Conservation (phyloP, 2,113 vertebrate genomes). For the Lepus timidus region DNA sequence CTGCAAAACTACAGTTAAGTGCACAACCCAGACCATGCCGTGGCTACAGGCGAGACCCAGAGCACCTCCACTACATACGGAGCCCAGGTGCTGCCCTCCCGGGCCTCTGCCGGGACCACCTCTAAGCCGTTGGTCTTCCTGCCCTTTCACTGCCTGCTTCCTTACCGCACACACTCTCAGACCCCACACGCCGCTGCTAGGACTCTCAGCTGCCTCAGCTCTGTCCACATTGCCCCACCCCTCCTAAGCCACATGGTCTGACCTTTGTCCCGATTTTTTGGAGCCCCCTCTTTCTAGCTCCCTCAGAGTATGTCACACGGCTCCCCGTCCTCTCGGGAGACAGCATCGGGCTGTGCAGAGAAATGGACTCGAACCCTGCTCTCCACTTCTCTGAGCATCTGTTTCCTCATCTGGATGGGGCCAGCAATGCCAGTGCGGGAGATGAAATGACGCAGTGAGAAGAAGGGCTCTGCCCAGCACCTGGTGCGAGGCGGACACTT, state of each 20-base stretch:
- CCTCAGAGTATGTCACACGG: neutral
- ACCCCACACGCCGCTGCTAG: neutral
- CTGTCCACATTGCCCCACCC: neutral
- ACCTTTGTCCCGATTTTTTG: slow-evolving; percentile 1
- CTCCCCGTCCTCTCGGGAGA: neutral
- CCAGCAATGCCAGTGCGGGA: neutral
- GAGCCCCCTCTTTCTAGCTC: neutral
- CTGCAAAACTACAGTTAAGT: neutral
- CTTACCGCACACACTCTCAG: neutral
- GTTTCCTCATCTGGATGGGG: neutral
- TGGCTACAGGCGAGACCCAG: rapidly evolving
- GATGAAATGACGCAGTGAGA: neutral
- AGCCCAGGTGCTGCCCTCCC: rapidly evolving
- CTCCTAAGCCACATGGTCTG: neutral
- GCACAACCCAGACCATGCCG: neutral
- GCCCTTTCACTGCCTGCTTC: neutral
- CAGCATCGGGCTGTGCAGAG: neutral
- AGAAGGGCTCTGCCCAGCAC: neutral
- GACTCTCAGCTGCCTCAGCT: neutral
- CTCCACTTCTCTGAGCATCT: neutral
- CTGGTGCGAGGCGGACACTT: neutral
- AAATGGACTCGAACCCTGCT: neutral
- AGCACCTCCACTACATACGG: neutral
- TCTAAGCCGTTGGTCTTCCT: neutral
- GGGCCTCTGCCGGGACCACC: neutral